Evolutionary conservation across 1,140 invertebrate genomes (phyloP), one percentile per base, ranked within the genome.

Genomic region (Lepidurus apus): DNA sequence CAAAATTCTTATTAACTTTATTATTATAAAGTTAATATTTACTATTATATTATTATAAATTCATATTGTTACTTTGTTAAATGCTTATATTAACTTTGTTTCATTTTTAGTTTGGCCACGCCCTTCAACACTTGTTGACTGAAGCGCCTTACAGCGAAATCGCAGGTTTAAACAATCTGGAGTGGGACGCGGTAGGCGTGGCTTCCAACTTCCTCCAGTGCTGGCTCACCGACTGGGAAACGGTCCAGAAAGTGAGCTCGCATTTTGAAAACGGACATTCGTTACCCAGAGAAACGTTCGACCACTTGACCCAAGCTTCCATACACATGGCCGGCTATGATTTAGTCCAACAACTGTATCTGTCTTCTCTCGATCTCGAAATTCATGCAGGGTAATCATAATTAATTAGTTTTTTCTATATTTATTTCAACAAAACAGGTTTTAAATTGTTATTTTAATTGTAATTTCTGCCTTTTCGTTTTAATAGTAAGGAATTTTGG

Each of bases 171-270:
- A 92, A 90, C 1, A 95, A 95, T 83, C 88, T 97, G 0, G 95
- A 98, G 86, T 96, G 93, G 93, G 96, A 98, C 85, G 92, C 93
- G 11, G 90, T 92, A 0, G 90, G 92, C 83, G 89, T 96, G 0
- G 91, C 91, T 73, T 89, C 91, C 1, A 87, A 93, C 82, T 92
- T 97, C 74, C 89, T 98, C 89, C 88, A 88, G 13, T 90, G 93
- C 84, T 95, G 93, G 91, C 82, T 42, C 13, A 73, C 43, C n/a
- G 78, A 80, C 10, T 74, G 75, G 73, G 73, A 42, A 21, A 80
- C 76, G 6, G 77, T 80, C 45, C 79, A 83, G 26, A 86, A 85
- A 8, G 88, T 97, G 43, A 92, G 91, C 34, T 86, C 88, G 7
- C 94, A 98, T 85, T 91, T 90, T 81, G 86, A 89, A 80, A 94